A percentile compares a stretch with the other conserved stretches of the same genome.
Conservation (phyloP, 2,113 vertebrate species). For the Pundamilia nyererei region DNA sequence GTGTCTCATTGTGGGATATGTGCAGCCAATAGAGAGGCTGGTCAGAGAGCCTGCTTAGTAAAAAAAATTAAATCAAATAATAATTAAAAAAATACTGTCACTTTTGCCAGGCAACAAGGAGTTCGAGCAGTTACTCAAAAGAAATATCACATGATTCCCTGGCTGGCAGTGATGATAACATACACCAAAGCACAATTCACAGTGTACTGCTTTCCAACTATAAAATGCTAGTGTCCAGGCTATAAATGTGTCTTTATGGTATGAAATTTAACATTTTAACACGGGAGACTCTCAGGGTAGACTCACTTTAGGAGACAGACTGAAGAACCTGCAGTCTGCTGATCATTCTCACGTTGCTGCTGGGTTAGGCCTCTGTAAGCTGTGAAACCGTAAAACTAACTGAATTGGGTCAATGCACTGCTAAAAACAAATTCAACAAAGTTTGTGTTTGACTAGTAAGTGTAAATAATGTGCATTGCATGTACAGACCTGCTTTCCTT, state of each 20-base stretch:
- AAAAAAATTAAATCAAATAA: neutral
- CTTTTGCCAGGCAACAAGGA: slow-evolving; percentile 31
- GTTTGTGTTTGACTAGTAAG: neutral
- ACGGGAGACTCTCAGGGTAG: neutral
- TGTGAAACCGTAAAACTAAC: neutral
- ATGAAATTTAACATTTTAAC: neutral
- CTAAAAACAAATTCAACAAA: neutral
- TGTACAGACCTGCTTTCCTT: neutral
- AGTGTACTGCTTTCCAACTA: neutral
- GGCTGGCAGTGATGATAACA: neutral
- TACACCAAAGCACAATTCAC: neutral
- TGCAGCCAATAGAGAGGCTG: slow-evolving; percentile 15
- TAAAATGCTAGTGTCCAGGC: neutral
- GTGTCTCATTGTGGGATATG: neutral
- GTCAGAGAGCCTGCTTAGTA: neutral
- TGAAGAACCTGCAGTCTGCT: neutral
- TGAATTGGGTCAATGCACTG: neutral
- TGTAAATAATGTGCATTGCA: neutral
- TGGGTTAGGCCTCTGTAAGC: neutral
- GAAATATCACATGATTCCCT: neutral
- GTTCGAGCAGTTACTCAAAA: neutral
- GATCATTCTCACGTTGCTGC: neutral
- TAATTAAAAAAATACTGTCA: neutral
- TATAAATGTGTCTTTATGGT: neutral
- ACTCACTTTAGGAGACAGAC: neutral